Conservation (phyloP, 1,140 invertebrate species). For the Drosophila arawakana region DNA sequence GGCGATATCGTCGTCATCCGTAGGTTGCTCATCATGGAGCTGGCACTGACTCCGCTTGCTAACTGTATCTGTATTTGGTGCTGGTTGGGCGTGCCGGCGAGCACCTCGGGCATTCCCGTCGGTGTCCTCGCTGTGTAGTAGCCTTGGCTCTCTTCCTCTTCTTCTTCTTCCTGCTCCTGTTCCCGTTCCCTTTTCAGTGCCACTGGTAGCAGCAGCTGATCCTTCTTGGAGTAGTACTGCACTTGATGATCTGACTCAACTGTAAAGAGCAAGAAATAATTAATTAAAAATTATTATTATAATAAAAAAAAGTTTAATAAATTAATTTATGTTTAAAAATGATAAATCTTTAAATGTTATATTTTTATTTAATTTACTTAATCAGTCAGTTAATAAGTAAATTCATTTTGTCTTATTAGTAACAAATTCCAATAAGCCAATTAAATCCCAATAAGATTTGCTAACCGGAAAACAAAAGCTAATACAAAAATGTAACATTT, state of each 20-base stretch:
- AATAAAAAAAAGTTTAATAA: too few species aligned
- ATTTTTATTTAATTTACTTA: too few species aligned
- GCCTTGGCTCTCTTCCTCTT: not conserved
- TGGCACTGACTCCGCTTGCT: conserved; percentile 44
- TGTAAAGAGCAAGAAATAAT: conserved; percentile 1
- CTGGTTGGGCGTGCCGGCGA: conserved; percentile 64
- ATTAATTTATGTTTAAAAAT: too few species aligned
- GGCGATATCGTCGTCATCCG: conserved; percentile 75
- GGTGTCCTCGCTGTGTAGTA: conserved; percentile 25
- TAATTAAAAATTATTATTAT: too few species aligned
- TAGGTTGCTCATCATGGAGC: conserved; percentile 71
- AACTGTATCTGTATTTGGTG: conserved; percentile 37
- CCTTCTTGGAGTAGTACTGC: conserved; percentile 6
- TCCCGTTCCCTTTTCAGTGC: conserved; percentile 37
- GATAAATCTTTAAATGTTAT: too few species aligned
- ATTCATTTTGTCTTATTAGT: too few species aligned
- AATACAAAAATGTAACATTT: too few species aligned
- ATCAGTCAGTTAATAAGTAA: too few species aligned
- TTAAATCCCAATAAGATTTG: too few species aligned
- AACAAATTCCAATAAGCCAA: too few species aligned
- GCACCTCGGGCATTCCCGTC: conserved; percentile 67
- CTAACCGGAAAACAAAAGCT: too few species aligned
- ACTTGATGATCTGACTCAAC: conserved; percentile 7
- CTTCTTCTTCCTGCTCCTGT: conserved; percentile 5
- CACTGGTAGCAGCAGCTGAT: conserved; percentile 1